Conservation (phyloP, 1,140 invertebrate species). For the Hermetia illucens region DNA sequence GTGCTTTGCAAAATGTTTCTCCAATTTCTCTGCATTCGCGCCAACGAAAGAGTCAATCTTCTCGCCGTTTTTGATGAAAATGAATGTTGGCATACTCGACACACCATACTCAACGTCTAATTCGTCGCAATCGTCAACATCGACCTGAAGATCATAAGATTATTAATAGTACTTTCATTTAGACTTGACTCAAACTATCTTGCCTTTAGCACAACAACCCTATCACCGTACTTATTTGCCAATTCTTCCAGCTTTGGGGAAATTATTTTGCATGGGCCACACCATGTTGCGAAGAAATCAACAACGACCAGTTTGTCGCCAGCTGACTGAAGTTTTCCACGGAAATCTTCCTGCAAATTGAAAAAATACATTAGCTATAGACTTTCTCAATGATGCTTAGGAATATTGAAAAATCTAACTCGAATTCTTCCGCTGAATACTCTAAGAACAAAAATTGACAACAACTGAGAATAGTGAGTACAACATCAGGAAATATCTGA, state of each 20-base stretch:
- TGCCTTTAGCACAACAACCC: conserved; percentile 42
- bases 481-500: too few species aligned
- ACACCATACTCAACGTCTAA: conserved; percentile 67
- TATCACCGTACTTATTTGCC: conserved; percentile 35
- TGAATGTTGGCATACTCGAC: conserved; percentile 83
- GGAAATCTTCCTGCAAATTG: conserved; percentile 51
- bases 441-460: too few species aligned
- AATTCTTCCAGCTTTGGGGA: conserved; percentile 62
- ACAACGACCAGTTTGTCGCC: conserved; percentile 76
- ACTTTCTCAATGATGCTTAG: too few species aligned
- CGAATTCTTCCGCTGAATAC: too few species aligned
- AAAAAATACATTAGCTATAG: conserved; percentile 11
- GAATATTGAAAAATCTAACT: too few species aligned
- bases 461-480: too few species aligned
- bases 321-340: conserved; percentile 53
- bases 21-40: conserved; percentile 60
- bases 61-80: conserved; percentile 67
- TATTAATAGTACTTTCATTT: background rate
- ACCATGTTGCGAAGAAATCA: conserved; percentile 71
- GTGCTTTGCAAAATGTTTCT: conserved; percentile 43
- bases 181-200: conserved; percentile 1
- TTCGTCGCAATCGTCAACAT: conserved; percentile 82
- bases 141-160: conserved; percentile 42
- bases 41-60: conserved; percentile 63
- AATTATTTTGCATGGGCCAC: conserved; percentile 89